These are phyloP conservation scores for Rallus crepitans DNA, from an alignment of 2,797 vertebrate species.

Conservation along the genomic window DNA sequence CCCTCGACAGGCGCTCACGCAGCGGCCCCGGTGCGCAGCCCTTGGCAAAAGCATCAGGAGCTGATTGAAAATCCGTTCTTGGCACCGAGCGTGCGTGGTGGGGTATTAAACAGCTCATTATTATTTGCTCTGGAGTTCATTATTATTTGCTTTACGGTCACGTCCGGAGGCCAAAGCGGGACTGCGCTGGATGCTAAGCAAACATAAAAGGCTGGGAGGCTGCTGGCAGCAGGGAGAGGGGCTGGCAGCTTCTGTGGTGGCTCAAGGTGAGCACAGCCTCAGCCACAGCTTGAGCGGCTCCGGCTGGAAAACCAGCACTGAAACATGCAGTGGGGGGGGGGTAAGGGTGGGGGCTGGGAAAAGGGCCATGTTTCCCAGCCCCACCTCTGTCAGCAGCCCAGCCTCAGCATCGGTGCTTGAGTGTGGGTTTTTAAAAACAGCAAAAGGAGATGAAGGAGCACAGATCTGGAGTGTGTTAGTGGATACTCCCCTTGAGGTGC, in stretches of 20 bases:
- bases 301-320: background rate
- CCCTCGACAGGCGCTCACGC: background rate
- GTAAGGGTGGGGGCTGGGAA: background rate
- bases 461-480: background rate
- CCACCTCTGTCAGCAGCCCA: background rate
- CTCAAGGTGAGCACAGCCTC: fast-evolving
- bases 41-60: conserved; percentile 34
- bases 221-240: background rate
- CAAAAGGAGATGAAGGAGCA: background rate
- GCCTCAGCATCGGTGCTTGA: background rate
- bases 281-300: fast-evolving
- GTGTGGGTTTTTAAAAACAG: background rate
- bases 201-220: conserved; percentile 1
- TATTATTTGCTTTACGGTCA: conserved; percentile 63
- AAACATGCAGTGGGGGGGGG: background rate
- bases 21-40: background rate
- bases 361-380: background rate
- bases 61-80: conserved; percentile 2
- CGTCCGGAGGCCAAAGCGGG: conserved; percentile 16
- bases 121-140: conserved; percentile 69
- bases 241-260: background rate
- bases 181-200: conserved; percentile 9
- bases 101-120: conserved; percentile 73
- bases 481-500: background rate
- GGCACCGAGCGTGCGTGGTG: background rate